Evolutionary conservation across 2,113 vertebrate species (phyloP).

Genomic region (human (Homo sapiens)): DNA sequence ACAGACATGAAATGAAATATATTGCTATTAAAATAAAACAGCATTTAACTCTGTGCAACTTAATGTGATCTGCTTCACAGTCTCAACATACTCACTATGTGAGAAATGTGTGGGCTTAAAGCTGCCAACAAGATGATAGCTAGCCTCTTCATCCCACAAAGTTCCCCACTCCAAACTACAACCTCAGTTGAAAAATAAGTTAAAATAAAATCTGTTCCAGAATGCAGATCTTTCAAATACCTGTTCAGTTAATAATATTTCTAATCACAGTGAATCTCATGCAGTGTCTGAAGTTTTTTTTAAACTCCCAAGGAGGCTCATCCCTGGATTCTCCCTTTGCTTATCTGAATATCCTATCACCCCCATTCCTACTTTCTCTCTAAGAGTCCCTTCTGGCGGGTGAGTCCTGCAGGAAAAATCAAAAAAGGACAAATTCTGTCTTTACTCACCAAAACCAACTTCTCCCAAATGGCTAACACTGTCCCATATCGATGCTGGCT

Average conservation of each 20-base stretch:
- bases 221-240: neutral
- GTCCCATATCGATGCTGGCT: neutral
- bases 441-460: neutral
- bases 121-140: neutral
- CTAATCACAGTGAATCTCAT: neutral
- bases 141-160: neutral
- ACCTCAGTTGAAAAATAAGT: neutral
- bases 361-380: neutral
- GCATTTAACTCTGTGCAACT: neutral
- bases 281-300: neutral
- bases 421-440: neutral
- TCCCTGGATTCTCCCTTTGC: neutral
- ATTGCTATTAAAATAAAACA: conserved; percentile 8
- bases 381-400: neutral
- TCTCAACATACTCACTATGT: neutral
- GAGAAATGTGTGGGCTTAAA: neutral
- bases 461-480: neutral
- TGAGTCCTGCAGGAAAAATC: neutral
- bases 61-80: neutral
- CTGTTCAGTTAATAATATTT: neutral
- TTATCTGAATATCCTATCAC: neutral
- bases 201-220: neutral
- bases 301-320: neutral
- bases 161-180: neutral
- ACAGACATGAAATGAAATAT: neutral